Base-by-base conservation (phyloP, 2,113 vertebrate genomes). In the Mustela lutreola region DNA sequence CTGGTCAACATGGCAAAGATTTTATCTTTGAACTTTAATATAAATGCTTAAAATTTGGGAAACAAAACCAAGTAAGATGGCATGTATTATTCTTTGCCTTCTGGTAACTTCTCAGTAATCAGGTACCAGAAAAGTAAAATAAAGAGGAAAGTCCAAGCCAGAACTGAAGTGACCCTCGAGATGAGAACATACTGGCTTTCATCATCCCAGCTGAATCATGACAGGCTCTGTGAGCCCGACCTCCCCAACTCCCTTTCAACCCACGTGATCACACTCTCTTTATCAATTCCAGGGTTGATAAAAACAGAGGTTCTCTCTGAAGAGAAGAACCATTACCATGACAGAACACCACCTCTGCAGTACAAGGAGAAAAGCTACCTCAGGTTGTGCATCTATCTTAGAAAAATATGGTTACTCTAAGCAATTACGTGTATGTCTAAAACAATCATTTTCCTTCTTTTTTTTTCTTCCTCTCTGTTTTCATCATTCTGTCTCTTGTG, bases 21-120 rank as follows among this genome's bases (percentile, higher is more conserved):
- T 36, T 96, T 78, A 96, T n/a, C 58, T 97, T n/a, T 86, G 73
- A 83, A 83, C 86, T 48, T 94, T 91, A 96, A 0, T 24, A 93
- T 36, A 92, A 79, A 95, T 22, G 92, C 28, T 89, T 93, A 56
- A 93, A 90, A 89, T 33, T 7, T 91, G 92, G 62, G 48, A 97
- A 91, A 4, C 39, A 89, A 91, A 97, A 76, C 62, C 91, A 93
- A 82, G 36, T 75, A 97, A 97, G 79, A 82, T 70, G 94, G 70
- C 0, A 2, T 18, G 60, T 42, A 91, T 60, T 81, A 24, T 6
- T 91, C 65, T 83, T 95, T 80, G 56, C 14, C 71, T 58, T 92
- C 39, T 97, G 67, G 48, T 95, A 96, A 63, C 62, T 36, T 89
- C 14, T 62, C 56, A 93, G 22, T 42, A 91, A 94, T 48, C 62